phyloP scores from a whole-genome alignment of 1,140 invertebrate species.

The Cydia amplana region DNA sequence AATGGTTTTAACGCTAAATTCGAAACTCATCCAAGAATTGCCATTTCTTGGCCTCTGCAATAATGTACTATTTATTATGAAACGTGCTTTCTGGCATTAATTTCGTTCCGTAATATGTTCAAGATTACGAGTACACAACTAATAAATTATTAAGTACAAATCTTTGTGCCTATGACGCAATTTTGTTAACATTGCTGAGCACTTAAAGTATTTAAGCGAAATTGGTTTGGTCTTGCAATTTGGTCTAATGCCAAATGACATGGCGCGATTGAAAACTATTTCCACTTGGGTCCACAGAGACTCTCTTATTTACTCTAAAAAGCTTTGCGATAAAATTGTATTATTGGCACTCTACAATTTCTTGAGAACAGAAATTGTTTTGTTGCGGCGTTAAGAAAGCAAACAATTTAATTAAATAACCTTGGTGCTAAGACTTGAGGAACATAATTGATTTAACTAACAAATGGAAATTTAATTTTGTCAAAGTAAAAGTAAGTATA shows the following conservation, averaged over 20 bases:
- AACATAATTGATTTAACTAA: constrained; percentile 6
- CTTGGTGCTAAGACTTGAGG: neutral
- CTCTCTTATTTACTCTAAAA: constrained; percentile 19
- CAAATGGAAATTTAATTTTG: constrained; percentile 21
- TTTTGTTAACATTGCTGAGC: constrained; percentile 10
- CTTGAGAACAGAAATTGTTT: neutral
- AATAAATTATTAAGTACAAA: neutral
- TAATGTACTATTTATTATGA: too few relatives aligned
- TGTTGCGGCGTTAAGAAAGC: constrained; percentile 18
- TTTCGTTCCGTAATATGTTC: constrained; percentile 29
- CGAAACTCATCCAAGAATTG: too few relatives aligned
- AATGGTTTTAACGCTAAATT: too few relatives aligned
- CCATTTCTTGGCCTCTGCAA: too few relatives aligned
- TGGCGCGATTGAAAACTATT: constrained; percentile 39
- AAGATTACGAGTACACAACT: neutral
- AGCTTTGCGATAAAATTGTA: constrained; percentile 15
- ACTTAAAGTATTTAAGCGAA: constrained; percentile 38
- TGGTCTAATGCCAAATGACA: constrained; percentile 43
- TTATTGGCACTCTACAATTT: constrained; percentile 22
- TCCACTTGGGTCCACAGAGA: constrained; percentile 31
- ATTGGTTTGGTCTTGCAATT: constrained; percentile 37
- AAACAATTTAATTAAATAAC: constrained; percentile 23
- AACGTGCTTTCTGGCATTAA: neutral
- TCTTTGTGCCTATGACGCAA: neutral
- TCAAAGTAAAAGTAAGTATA: neutral